Evolutionary conservation across 2,888 invertebrate species (phyloP), one percentile per base, ranked within the genome.

Genomic region (Hedya salicella): DNA sequence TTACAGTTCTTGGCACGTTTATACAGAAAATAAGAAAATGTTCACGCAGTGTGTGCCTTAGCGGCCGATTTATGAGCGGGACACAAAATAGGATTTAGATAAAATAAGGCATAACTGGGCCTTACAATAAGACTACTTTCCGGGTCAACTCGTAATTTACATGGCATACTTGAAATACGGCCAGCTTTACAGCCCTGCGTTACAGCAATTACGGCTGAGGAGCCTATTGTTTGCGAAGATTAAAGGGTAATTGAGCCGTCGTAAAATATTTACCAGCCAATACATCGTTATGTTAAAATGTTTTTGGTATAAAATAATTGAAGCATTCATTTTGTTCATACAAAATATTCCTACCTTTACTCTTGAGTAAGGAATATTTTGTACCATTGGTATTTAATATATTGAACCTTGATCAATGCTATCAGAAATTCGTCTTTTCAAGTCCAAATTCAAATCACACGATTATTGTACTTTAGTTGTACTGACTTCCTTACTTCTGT

Each of bases 1-100:
- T 89, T 88, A 87, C 87, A 83, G 88, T 91, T 89, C 91, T 85
- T 86, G 89, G 89, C 91, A 92, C 91, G 91, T 91, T 81, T 88
- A 81, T 79, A 74, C 78, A 80, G 85, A 82, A 87, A 90, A 91
- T 91, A 91, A 90, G 89, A 90, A 89, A 89, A 91, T 88, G 85
- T 86, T 89, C 91, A 86, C 87, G 87, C 90, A 87, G 79, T 86
- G 81, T 86, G 87, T 86, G 87, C 85, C 83, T 89, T 88, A 88
- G 86, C 77, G 68, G 75, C 80, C 87, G 87, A 91, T 91, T 91
- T 91, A 91, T 90, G 88, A 87, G 82, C 78, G 87, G 87, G 85
- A 87, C 89, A 90, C 88, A 88, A 86, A 87, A 89, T 89, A 88
- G 88, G 89, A 89, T 89, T 91, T 88, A 87, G 89, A 87, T 88